Evolutionary conservation across 2,888 invertebrate genomes (phyloP).

Genomic region (Lasioglossum figueresi): DNA sequence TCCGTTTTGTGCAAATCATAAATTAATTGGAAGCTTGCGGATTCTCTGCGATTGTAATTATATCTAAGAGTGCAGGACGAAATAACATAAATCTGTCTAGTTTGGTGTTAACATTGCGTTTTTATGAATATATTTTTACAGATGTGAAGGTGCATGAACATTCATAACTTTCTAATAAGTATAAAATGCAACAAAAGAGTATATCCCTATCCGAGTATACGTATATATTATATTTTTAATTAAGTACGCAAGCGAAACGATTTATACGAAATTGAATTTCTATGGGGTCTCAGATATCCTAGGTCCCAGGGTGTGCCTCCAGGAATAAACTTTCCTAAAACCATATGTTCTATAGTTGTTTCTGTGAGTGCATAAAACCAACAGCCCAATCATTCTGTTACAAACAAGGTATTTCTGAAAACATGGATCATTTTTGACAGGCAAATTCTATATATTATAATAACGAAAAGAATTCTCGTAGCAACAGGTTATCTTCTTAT

Average conservation of each 20-base stretch:
- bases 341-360: neutral
- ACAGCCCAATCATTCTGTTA: neutral
- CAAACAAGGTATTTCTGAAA: neutral
- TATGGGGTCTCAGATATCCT: neutral
- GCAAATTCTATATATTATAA: neutral
- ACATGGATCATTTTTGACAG: neutral
- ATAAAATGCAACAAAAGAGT: neutral
- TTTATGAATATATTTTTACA: neutral
- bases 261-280: neutral
- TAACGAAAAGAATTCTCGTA: neutral
- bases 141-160: neutral
- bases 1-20: neutral
- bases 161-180: neutral
- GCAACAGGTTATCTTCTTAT: neutral
- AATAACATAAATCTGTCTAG: neutral
- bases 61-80: neutral
- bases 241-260: neutral
- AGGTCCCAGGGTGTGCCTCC: neutral
- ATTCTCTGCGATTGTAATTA: neutral
- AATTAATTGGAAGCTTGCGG: neutral
- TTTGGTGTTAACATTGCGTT: neutral
- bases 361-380: constrained; percentile 4
- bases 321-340: neutral
- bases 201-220: neutral
- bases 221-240: neutral